Conservation (phyloP, 2,113 vertebrate genomes). For the Phaetusa simplex region DNA sequence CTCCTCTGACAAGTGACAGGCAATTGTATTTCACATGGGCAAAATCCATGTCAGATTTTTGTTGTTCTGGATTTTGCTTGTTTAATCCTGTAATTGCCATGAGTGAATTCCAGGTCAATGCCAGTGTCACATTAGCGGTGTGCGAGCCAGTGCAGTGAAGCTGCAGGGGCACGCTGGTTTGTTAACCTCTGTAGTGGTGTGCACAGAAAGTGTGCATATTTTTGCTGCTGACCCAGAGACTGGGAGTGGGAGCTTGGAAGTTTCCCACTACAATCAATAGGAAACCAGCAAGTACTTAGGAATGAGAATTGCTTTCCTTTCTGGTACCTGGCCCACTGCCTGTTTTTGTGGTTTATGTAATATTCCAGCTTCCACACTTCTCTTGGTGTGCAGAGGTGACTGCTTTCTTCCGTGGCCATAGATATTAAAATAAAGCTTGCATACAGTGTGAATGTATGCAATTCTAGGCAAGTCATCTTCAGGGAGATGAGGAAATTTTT, state of each 20-base stretch:
- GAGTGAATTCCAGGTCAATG: neutral
- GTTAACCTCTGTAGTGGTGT: neutral
- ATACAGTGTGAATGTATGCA: neutral
- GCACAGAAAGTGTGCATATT: neutral
- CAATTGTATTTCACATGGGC: neutral
- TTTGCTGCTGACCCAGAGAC: neutral
- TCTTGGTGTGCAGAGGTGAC: neutral
- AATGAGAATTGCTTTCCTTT: slow-evolving; percentile 38
- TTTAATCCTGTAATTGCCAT: neutral
- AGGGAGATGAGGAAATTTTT: neutral
- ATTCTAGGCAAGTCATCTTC: neutral
- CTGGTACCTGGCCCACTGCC: neutral
- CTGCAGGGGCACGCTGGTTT: neutral
- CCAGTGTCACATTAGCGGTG: neutral
- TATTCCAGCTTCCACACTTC: neutral
- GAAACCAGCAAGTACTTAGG: slow-evolving; percentile 10
- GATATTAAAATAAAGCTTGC: neutral
- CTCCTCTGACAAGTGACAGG: neutral
- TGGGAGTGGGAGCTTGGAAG: slow-evolving; percentile 20
- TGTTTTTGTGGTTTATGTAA: neutral
- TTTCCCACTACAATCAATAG: slow-evolving; percentile 45
- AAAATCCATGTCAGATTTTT: neutral
- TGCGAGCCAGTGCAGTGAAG: neutral
- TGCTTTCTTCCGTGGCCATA: neutral
- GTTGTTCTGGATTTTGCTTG: neutral